Percentiles rank a stretch among this genome's conserved stretches.
phyloP scores from a whole-genome alignment of 2,113 vertebrate species.

The Colossoma macropomum region DNA sequence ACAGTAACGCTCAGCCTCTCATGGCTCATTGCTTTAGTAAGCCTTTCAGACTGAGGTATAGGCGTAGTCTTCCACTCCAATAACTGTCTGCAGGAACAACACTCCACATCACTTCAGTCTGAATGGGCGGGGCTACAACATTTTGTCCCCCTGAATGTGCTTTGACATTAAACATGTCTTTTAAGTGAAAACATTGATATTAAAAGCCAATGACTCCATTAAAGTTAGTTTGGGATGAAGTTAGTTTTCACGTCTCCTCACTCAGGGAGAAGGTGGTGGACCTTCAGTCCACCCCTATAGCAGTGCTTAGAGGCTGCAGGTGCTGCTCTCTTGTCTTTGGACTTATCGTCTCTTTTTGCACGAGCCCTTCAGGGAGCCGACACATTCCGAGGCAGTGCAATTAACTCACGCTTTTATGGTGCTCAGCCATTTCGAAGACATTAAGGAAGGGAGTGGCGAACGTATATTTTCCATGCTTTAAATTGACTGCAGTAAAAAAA shows the following conservation, averaged over 20 bases:
- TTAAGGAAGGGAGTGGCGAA: conserved; percentile 57
- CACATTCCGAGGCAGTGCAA: conserved; percentile 62
- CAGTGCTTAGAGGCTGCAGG: neutral
- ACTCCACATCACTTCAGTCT: too few relatives aligned
- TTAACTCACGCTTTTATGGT: conserved; percentile 64
- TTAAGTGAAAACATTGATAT: too few relatives aligned
- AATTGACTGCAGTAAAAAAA: conserved; percentile 62
- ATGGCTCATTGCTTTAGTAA: too few relatives aligned
- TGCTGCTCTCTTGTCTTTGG: neutral
- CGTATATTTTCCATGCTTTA: conserved; percentile 67
- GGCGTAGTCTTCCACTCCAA: too few relatives aligned
- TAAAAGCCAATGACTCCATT: too few relatives aligned
- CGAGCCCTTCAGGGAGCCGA: conserved; percentile 58
- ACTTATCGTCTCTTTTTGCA: conserved; percentile 36
- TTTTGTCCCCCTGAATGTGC: too few relatives aligned
- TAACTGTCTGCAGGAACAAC: too few relatives aligned
- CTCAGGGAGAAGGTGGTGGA: neutral
- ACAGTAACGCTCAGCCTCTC: too few relatives aligned
- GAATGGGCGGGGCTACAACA: too few relatives aligned
- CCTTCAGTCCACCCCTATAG: neutral
- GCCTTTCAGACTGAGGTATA: too few relatives aligned
- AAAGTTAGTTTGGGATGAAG: too few relatives aligned
- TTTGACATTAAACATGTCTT: too few relatives aligned
- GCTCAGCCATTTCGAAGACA: conserved; percentile 62
- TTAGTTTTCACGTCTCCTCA: neutral